These are phyloP conservation scores for Motacilla tschutschensis DNA, from an alignment of 2,113 vertebrate species.

Conservation along the genomic window DNA sequence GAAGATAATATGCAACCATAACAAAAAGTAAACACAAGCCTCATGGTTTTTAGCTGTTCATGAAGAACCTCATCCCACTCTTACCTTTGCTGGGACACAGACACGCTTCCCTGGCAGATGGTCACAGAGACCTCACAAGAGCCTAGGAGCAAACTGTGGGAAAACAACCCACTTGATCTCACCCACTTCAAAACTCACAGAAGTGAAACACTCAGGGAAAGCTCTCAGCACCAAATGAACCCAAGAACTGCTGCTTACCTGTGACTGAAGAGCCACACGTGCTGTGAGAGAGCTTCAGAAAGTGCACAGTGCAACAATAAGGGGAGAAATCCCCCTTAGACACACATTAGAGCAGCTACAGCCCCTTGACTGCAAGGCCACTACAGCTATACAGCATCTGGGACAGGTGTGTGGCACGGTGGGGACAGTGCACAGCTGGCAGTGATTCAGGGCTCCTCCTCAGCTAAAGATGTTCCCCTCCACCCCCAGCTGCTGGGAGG, in stretches of 20 bases:
- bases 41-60: neutral
- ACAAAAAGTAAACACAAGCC: neutral
- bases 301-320: accelerated
- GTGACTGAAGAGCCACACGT: neutral
- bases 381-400: neutral
- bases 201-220: neutral
- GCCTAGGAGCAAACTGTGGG: neutral
- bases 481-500: neutral
- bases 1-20: neutral
- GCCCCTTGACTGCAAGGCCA: accelerated
- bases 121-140: neutral
- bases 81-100: neutral
- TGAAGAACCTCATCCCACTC: neutral
- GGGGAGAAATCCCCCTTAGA: accelerated
- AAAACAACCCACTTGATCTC: neutral
- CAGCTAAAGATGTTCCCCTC: neutral
- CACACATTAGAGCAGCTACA: neutral
- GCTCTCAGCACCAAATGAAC: neutral
- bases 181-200: neutral
- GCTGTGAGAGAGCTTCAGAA: neutral
- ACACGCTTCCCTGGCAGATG: neutral
- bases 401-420: neutral
- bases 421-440: neutral
- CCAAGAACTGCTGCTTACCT: neutral
- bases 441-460: neutral